Evolutionary conservation across 35 echinoderm and acorn worm species (phyloP).

Genomic region (Hemicentrotus pulcherrimus): DNA sequence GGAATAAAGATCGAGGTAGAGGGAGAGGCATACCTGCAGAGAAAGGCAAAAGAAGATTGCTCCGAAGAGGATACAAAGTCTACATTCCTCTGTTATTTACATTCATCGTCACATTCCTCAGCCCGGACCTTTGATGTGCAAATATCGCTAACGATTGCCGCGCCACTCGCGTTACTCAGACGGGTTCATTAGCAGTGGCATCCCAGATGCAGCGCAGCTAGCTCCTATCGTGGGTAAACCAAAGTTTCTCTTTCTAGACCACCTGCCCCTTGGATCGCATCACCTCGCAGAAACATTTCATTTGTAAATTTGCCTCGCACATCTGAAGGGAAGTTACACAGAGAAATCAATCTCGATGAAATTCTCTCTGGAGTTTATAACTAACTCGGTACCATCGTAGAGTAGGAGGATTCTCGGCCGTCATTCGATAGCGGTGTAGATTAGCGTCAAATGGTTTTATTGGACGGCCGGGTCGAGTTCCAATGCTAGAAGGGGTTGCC

Average conservation of each 20-base stretch:
- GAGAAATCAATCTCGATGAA: neutral
- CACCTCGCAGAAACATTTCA: neutral
- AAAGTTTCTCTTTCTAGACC: neutral
- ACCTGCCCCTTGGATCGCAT: neutral
- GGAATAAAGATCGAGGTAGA: neutral
- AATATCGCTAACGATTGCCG: constrained; percentile 22
- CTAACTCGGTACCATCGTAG: neutral
- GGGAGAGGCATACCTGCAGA: neutral
- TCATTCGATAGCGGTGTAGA: neutral
- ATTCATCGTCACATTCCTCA: constrained; percentile 22
- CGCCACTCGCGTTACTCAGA: neutral
- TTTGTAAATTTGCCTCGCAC: neutral
- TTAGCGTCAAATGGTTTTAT: neutral
- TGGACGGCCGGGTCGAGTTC: neutral
- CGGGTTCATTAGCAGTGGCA: neutral
- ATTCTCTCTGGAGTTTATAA: neutral
- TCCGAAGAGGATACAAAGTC: neutral
- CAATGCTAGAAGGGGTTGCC: neutral
- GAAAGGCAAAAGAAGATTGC: neutral
- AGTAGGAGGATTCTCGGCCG: neutral
- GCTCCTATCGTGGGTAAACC: neutral
- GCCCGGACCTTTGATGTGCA: constrained; percentile 8
- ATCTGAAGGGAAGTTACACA: neutral
- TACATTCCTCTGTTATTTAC: constrained; percentile 1
- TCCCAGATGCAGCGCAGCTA: neutral